Conservation (phyloP, 2,888 invertebrate genomes). For the Brachypterus glaber region DNA sequence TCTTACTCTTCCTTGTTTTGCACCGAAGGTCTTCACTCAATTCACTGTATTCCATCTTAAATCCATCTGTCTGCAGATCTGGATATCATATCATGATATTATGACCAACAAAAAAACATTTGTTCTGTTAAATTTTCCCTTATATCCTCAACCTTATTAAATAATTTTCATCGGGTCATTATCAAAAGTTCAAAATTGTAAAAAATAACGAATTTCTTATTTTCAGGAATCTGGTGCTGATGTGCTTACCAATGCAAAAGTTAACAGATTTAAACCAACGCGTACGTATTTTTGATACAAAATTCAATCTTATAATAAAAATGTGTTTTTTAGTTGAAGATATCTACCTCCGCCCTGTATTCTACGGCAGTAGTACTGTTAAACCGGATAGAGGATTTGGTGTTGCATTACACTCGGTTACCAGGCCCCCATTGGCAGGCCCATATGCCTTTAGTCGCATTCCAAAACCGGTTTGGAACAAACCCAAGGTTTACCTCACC, state of each 20-base stretch:
- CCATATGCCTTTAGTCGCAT: conserved; percentile 86
- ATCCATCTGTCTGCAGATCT: too few species aligned
- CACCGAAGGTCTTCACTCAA: too few species aligned
- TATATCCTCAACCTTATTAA: too few species aligned
- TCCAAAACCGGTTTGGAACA: conserved; percentile 67
- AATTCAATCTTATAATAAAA: neutral
- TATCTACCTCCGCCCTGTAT: conserved; percentile 38
- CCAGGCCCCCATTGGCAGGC: conserved; percentile 73
- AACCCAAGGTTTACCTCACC: conserved; percentile 71
- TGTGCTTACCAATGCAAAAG: conserved; percentile 62
- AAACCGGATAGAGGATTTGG: conserved; percentile 40
- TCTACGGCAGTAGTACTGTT: conserved; percentile 38
- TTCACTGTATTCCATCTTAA: too few species aligned
- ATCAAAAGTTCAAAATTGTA: too few species aligned
- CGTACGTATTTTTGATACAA: conserved; percentile 51
- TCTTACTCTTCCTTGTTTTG: too few species aligned
- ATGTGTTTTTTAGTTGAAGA: conserved; percentile 33
- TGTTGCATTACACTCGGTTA: conserved; percentile 48
- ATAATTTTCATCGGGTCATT: too few species aligned
- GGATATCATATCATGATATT: too few species aligned
- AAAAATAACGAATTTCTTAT: conserved; percentile 4
- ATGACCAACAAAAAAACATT: too few species aligned
- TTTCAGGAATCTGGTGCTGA: conserved; percentile 68
- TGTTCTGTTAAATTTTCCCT: too few species aligned
- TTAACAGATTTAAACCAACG: conserved; percentile 50